Evolutionary conservation across 1,140 invertebrate genomes (phyloP).

Genomic region (Drosophila chauvacae): DNA sequence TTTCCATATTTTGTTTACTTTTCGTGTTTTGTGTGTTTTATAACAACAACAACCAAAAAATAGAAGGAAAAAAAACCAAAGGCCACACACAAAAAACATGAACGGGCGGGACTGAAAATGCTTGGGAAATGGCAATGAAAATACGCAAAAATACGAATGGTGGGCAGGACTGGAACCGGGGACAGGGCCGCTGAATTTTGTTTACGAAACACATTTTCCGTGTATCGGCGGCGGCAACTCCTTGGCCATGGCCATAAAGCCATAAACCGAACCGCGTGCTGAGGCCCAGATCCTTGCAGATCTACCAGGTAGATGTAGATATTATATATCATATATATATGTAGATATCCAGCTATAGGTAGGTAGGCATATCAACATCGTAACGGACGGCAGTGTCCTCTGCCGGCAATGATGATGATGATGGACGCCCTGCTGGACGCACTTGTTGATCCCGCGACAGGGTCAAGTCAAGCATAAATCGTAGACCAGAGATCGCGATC

Average conservation of each 20-base stretch:
- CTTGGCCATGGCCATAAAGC: constrained; percentile 59
- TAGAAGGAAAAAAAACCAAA: not conserved
- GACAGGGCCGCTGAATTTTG: constrained; percentile 37
- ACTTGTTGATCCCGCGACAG: constrained; percentile 47
- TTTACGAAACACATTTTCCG: constrained; percentile 78
- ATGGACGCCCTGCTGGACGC: constrained; percentile 18
- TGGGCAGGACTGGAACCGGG: not conserved
- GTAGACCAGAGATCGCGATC: not conserved
- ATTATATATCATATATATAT: not conserved
- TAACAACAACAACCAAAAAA: not conserved
- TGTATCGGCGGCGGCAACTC: constrained; percentile 65
- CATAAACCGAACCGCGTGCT: constrained; percentile 54
- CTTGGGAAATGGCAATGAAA: constrained; percentile 6
- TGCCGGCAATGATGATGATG: constrained; percentile 37
- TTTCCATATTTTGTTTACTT: constrained; percentile 4
- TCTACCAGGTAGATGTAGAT: not conserved
- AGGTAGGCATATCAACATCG: not conserved
- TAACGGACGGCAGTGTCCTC: not conserved
- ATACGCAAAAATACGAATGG: constrained; percentile 35
- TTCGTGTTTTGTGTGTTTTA: not conserved
- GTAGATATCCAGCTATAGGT: too few species aligned
- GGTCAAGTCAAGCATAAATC: constrained; percentile 26
- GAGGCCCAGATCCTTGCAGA: constrained; percentile 22
- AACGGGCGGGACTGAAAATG: constrained; percentile 10
- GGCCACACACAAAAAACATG: constrained; percentile 23